These are phyloP conservation scores for Cololabis saira DNA, from an alignment of 2,113 vertebrate genomes.

Conservation along the genomic window DNA sequence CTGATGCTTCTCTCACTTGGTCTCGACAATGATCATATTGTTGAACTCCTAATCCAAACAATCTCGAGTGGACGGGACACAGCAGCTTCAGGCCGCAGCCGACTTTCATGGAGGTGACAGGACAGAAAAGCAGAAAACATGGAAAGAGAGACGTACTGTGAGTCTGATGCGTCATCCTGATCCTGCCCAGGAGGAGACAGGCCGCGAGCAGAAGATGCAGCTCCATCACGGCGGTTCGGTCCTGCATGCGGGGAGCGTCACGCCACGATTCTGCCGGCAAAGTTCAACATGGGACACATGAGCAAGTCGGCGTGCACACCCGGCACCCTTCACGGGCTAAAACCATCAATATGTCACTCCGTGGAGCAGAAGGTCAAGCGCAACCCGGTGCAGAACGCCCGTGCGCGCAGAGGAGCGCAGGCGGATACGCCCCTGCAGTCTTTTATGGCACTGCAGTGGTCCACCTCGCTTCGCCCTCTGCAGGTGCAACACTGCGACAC, in stretches of 20 bases:
- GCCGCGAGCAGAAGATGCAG: constrained; percentile 52
- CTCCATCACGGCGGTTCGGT: constrained; percentile 61
- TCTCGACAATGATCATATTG: too few relatives aligned
- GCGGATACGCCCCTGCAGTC: constrained; percentile 64
- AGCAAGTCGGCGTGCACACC: constrained; percentile 20
- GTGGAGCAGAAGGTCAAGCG: too few relatives aligned
- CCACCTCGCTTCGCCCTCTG: constrained; percentile 4
- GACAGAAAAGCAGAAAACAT: not conserved
- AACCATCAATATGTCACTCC: not conserved
- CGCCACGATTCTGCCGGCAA: constrained; percentile 16
- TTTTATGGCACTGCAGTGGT: constrained; percentile 59
- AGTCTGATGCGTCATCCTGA: constrained; percentile 61
- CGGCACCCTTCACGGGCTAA: not conserved
- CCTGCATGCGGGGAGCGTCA: constrained; percentile 33
- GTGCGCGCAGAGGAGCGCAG: not conserved
- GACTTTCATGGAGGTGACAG: not conserved
- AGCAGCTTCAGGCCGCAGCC: too few relatives aligned
- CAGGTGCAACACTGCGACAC: not conserved
- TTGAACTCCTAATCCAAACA: too few relatives aligned
- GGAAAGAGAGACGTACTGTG: constrained; percentile 64
- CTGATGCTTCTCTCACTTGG: too few relatives aligned
- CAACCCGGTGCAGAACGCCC: too few relatives aligned
- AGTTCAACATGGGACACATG: constrained; percentile 60
- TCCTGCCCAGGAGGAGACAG: constrained; percentile 66
- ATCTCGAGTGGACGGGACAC: too few relatives aligned